These are phyloP conservation scores for Garra rufa DNA, from an alignment of 2,113 vertebrate genomes.

Conservation along the genomic window DNA sequence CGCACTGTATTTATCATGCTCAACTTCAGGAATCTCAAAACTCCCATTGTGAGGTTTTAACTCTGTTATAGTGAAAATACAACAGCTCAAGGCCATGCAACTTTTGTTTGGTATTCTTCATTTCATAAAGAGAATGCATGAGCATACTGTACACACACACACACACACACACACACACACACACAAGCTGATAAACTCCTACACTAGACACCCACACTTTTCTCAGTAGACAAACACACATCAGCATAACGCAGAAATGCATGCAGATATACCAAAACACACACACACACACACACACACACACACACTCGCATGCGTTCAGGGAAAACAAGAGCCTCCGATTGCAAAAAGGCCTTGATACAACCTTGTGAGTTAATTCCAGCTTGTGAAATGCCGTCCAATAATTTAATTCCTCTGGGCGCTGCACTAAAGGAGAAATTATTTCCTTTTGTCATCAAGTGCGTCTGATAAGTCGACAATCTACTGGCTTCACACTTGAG, in stretches of 20 bases:
- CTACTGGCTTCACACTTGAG: constrained; percentile 10
- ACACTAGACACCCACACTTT: constrained; percentile 4
- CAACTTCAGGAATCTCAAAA: neutral
- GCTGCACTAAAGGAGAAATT: neutral
- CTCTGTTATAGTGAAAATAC: neutral
- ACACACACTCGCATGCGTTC: neutral
- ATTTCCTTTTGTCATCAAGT: constrained; percentile 37
- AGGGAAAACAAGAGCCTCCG: neutral
- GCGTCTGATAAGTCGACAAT: constrained; percentile 29
- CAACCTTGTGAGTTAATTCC: constrained; percentile 44
- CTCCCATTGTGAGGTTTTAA: neutral
- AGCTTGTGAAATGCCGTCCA: constrained; percentile 25
- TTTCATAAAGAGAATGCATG: neutral
- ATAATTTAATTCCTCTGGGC: constrained; percentile 19
- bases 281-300: neutral
- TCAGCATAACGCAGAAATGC: neutral
- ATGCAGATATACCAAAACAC: neutral
- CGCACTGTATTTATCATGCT: neutral
- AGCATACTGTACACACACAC: neutral
- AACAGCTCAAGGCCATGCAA: constrained; percentile 26
- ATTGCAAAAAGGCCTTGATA: constrained; percentile 27
- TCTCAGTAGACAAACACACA: neutral
- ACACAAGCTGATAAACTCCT: constrained; percentile 7
- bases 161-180: constrained; percentile 26
- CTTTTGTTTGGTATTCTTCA: constrained; percentile 19